A percentile compares a stretch with the other conserved stretches of the same genome.
phyloP scores from a whole-genome alignment of 2,888 invertebrate species.

The Macrophya alboannulata region DNA sequence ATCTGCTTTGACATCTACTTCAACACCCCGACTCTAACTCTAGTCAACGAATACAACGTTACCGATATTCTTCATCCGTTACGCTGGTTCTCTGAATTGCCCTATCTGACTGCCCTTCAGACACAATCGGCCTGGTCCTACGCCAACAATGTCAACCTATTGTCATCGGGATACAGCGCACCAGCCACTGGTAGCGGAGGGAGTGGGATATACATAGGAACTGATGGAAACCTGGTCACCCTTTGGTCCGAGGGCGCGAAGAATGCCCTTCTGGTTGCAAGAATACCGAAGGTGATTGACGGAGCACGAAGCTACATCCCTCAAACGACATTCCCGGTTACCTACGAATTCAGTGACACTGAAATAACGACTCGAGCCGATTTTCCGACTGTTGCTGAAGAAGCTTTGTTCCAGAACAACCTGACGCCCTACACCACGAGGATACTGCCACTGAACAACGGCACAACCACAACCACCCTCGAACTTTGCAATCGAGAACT shows the following conservation, averaged over 20 bases:
- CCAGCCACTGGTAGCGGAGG: conserved; percentile 85
- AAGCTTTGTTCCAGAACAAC: conserved; percentile 18
- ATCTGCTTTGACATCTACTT: conserved; percentile 93
- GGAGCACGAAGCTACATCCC: conserved; percentile 72
- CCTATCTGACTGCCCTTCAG: conserved; percentile 88
- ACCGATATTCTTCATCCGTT: conserved; percentile 86
- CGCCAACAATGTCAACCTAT: conserved; percentile 85
- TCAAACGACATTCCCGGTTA: neutral
- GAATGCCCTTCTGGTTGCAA: conserved; percentile 80
- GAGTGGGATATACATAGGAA: conserved; percentile 88
- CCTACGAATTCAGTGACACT: conserved; percentile 33
- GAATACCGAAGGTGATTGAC: conserved; percentile 81
- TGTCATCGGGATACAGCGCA: conserved; percentile 87
- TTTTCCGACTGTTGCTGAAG: neutral
- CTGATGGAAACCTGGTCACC: conserved; percentile 80
- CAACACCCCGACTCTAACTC: conserved; percentile 81
- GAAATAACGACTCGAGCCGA: conserved; percentile 49
- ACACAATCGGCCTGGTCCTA: conserved; percentile 88
- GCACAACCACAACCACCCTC: neutral
- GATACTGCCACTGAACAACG: conserved; percentile 12
- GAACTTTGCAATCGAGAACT: conserved; percentile 49
- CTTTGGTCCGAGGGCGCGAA: conserved; percentile 80
- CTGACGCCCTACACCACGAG: conserved; percentile 34
- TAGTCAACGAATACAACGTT: conserved; percentile 81
- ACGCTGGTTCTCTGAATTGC: conserved; percentile 92